A percentile compares a stretch with the other conserved stretches of the same genome.
Evolutionary conservation across 92 coral and sea anemone genomes (phyloP).

Genomic region (Paramuricea clavata): DNA sequence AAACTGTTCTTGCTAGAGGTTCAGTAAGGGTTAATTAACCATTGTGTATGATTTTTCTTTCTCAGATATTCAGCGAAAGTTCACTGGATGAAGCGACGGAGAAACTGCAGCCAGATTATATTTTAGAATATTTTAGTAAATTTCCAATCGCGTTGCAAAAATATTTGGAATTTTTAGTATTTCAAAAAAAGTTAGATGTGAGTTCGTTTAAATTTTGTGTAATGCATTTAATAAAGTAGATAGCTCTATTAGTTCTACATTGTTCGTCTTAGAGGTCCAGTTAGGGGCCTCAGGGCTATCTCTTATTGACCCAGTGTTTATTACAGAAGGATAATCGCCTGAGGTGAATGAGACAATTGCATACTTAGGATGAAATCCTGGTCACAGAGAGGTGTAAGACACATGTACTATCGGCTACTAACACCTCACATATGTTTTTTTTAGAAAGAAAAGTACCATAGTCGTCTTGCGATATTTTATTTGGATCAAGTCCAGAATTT

Average conservation of each 20-base stretch:
- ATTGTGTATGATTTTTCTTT: too few species aligned
- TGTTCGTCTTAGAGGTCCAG: not conserved
- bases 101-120: constrained; percentile 73
- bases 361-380: too few species aligned
- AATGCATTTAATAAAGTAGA: not conserved
- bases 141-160: constrained; percentile 81
- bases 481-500: constrained; percentile 81
- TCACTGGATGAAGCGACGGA: constrained; percentile 70
- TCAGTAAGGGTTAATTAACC: not conserved
- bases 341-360: too few species aligned
- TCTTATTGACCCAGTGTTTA: too few species aligned
- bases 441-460: constrained; percentile 97
- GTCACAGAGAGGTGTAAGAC: too few species aligned
- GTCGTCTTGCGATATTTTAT: constrained; percentile 85
- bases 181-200: constrained; percentile 82
- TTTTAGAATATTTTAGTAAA: constrained; percentile 90
- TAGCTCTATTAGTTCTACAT: not conserved
- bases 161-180: constrained; percentile 86
- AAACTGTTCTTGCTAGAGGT: too few species aligned
- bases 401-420: not conserved
- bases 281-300: not conserved
- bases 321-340: too few species aligned
- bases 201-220: constrained; percentile 17
- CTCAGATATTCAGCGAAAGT: constrained; percentile 84
- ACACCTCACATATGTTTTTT: not conserved